Conservation (phyloP, 1,140 invertebrate species). For the Dreissena rostriformis region DNA sequence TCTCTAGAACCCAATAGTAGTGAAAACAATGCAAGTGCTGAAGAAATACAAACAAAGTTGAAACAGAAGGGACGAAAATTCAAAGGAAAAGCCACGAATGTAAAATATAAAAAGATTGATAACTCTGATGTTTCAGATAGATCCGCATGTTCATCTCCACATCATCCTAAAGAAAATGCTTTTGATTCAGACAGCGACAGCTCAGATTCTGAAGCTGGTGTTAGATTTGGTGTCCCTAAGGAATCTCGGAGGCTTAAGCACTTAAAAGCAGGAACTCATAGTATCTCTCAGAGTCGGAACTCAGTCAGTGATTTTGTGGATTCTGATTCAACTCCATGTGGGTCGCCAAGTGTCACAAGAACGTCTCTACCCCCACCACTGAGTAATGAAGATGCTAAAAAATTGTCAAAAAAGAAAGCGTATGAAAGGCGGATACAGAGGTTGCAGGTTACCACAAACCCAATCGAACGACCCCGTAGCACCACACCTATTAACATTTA, state of each 20-base stretch:
- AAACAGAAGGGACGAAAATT: slow-evolving; percentile 49
- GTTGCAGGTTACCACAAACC: slow-evolving; percentile 88
- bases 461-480: slow-evolving; percentile 92
- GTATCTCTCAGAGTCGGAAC: background rate
- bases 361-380: slow-evolving; percentile 50
- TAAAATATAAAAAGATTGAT: slow-evolving; percentile 53
- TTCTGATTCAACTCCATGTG: slow-evolving; percentile 43
- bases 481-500: slow-evolving; percentile 90
- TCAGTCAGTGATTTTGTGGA: slow-evolving; percentile 21
- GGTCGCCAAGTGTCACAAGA: slow-evolving; percentile 39
- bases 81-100: slow-evolving; percentile 51
- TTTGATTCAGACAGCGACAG: slow-evolving; percentile 57
- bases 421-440: slow-evolving; percentile 74
- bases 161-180: too few species aligned
- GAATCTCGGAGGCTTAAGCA: background rate
- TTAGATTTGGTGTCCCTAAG: slow-evolving; percentile 57
- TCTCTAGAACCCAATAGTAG: slow-evolving; percentile 45
- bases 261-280: background rate
- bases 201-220: slow-evolving; percentile 66
- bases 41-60: slow-evolving; percentile 50
- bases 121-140: slow-evolving; percentile 53
- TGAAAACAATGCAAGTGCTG: slow-evolving; percentile 51
- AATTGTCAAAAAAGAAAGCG: slow-evolving; percentile 75
- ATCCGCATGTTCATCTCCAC: too few species aligned
- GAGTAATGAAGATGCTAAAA: slow-evolving; percentile 58